These are phyloP conservation scores for Poecilia velifera DNA, from an alignment of 2,797 vertebrate genomes.

Conservation along the genomic window DNA sequence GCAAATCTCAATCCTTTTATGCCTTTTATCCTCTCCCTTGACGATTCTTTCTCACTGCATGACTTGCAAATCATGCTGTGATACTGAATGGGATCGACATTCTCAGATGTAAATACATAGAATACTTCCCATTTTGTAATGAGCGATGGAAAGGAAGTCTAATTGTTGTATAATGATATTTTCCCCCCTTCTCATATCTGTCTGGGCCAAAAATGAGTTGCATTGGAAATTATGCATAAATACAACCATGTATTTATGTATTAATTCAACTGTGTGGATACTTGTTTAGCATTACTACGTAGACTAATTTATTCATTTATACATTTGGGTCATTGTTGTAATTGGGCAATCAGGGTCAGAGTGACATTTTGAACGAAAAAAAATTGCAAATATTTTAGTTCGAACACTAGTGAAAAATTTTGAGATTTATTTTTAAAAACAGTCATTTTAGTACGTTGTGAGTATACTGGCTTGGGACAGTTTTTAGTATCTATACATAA, in stretches of 20 bases:
- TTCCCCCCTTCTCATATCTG: constrained; percentile 51
- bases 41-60: constrained; percentile 49
- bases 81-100: constrained; percentile 75
- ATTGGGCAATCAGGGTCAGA: constrained; percentile 31
- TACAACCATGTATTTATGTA: constrained; percentile 69
- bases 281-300: constrained; percentile 57
- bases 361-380: neutral
- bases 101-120: constrained; percentile 75
- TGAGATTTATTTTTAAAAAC: neutral
- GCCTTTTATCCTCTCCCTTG: constrained; percentile 73
- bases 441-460: neutral
- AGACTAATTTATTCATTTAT: constrained; percentile 73
- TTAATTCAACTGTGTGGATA: constrained; percentile 71
- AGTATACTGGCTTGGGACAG: neutral
- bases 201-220: constrained; percentile 54
- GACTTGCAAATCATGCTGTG: constrained; percentile 77
- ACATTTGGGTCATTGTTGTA: constrained; percentile 54
- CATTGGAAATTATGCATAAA: constrained; percentile 75
- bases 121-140: constrained; percentile 65
- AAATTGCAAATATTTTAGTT: neutral
- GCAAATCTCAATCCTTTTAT: constrained; percentile 41
- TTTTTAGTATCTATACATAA: neutral
- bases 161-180: constrained; percentile 76
- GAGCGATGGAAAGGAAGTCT: constrained; percentile 60
- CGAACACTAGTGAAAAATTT: neutral